Base-by-base conservation (phyloP, 37 sponge, comb jelly and placozoan genomes). In the Crambe crambe region DNA sequence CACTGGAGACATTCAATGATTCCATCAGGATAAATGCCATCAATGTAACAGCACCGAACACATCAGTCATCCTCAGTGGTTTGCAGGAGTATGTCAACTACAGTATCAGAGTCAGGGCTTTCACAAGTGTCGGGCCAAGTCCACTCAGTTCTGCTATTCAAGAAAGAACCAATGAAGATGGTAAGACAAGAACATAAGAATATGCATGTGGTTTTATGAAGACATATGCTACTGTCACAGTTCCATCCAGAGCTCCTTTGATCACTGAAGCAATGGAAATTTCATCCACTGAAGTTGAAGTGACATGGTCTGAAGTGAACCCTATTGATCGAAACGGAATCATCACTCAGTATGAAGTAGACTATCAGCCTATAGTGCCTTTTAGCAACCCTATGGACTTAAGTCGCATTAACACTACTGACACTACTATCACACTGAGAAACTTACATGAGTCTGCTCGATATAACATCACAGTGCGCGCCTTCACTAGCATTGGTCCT, bases 391-490 rank as follows among this genome's bases (percentile, higher is more conserved):
- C 36, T 2, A 35, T 9, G 67, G 47, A 43, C 35, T 23, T 68
- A 31, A 63, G 68, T 20, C 0, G 34, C 20, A 20, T 54, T 41
- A 42, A 15, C 44, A n/a, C 36, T 2, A 79, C 70, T n/a, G 20
- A 68, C 40, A 58, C 35, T 29, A n/a, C n/a, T n/a, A n/a, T n/a
- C n/a, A n/a, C n/a, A n/a, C n/a, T n/a, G n/a, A n/a, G n/a, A n/a
- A 63, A 27, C 37, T 37, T 76, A 63, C 23, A 59, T 29, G 77
- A 59, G 63, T 51, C 58, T 34, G 26, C 37, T 2, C 29, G 23
- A 36, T 81, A 81, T 40, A 70, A 39, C 21, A 71, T 81, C 2
- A 37, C 73, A 58, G 72, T 81, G 42, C 57, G 81, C 34, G 81
- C 73, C 2, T 69, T 58, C 34, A 81, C 81, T 37, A 21, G 2